Evolutionary conservation across 2,797 vertebrate genomes (phyloP).

Genomic region (Lemur catta): DNA sequence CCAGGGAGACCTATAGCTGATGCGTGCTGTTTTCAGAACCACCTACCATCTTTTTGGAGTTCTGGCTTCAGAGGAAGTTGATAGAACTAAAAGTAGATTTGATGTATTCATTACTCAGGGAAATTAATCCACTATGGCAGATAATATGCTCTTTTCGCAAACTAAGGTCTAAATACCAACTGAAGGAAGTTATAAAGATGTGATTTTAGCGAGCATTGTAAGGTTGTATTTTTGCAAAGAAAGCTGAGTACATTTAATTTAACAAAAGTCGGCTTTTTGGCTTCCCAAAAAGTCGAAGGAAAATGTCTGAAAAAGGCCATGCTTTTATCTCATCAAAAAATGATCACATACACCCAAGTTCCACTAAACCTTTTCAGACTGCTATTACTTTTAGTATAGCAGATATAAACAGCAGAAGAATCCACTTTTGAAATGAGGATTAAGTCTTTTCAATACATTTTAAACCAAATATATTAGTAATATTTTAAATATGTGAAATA

Average conservation of each 20-base stretch:
- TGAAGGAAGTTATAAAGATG: background rate
- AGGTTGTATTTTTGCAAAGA: background rate
- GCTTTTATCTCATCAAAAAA: background rate
- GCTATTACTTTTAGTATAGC: background rate
- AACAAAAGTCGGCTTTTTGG: background rate
- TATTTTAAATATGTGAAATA: constrained; percentile 2
- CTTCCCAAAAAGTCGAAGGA: background rate
- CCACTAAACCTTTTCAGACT: background rate
- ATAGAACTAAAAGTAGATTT: background rate
- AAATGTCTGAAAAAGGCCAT: background rate
- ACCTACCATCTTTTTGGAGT: background rate
- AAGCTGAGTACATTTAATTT: background rate
- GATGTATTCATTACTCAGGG: background rate
- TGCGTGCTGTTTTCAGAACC: background rate
- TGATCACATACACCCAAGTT: background rate
- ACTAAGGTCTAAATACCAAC: background rate
- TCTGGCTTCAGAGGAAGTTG: background rate
- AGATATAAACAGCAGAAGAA: background rate
- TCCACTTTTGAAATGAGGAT: background rate
- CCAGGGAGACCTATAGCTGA: background rate
- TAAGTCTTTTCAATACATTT: background rate
- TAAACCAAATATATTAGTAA: background rate
- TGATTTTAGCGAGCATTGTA: background rate
- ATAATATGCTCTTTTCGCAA: constrained; percentile 1
- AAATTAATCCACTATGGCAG: constrained; percentile 34